Evolutionary conservation across 2,113 vertebrate genomes (phyloP).

Genomic region (Lamprologus speciosus): DNA sequence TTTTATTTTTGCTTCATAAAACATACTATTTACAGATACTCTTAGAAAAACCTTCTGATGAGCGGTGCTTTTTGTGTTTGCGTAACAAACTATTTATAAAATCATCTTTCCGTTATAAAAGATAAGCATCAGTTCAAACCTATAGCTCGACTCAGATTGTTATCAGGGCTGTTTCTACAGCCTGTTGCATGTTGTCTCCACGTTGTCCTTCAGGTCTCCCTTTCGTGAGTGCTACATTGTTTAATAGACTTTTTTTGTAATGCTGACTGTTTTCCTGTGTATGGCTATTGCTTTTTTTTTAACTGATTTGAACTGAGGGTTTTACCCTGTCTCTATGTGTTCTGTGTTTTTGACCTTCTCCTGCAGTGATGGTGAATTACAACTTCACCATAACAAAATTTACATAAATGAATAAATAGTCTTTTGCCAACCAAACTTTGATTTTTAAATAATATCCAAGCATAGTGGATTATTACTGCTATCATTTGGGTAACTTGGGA

Average conservation of each 20-base stretch:
- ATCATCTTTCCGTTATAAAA: not conserved
- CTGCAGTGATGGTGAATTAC: accelerated
- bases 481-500: not conserved
- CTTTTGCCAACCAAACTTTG: not conserved
- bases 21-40: not conserved
- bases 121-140: not conserved
- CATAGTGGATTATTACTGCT: accelerated
- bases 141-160: not conserved
- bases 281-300: not conserved
- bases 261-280: not conserved
- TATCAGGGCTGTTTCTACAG: not conserved
- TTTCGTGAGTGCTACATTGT: not conserved
- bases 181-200: not conserved
- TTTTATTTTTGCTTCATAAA: not conserved
- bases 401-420: not conserved
- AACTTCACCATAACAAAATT: accelerated
- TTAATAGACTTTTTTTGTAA: not conserved
- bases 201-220: not conserved
- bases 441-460: not conserved
- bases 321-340: not conserved
- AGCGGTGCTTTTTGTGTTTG: not conserved
- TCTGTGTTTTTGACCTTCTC: not conserved
- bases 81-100: not conserved
- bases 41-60: accelerated
- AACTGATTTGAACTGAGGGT: not conserved